These are phyloP conservation scores for Eciton burchellii DNA, from an alignment of 1,140 invertebrate genomes.

Conservation along the genomic window DNA sequence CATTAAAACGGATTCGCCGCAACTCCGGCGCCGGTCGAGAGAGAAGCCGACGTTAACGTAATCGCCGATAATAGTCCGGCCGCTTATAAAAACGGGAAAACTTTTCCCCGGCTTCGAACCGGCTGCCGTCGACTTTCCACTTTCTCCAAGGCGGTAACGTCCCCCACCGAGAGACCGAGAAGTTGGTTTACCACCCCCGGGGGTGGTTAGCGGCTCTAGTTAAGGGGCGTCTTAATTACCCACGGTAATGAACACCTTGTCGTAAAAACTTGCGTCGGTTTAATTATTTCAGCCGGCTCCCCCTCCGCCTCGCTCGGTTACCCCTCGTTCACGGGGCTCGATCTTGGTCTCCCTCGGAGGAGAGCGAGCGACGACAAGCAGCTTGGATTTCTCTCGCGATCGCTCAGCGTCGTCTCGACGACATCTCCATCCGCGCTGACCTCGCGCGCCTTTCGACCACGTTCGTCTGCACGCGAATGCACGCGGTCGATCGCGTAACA, in stretches of 20 bases:
- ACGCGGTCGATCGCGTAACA: background rate
- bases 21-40: constrained; percentile 9
- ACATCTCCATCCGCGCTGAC: background rate
- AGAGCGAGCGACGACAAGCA: constrained; percentile 62
- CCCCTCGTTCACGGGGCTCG: constrained; percentile 66
- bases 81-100: constrained; percentile 82
- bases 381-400: constrained; percentile 58
- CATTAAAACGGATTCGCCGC: constrained; percentile 61
- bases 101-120: constrained; percentile 56
- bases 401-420: constrained; percentile 18
- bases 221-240: constrained; percentile 86
- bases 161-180: constrained; percentile 74
- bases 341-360: constrained; percentile 46
- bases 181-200: constrained; percentile 84
- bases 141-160: constrained; percentile 66
- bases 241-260: constrained; percentile 86
- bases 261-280: constrained; percentile 86
- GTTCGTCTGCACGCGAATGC: background rate
- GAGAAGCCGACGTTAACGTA: constrained; percentile 74
- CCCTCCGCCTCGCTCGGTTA: constrained; percentile 65
- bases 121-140: constrained; percentile 45
- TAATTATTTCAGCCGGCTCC: constrained; percentile 83
- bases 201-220: constrained; percentile 84
- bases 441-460: too few species aligned
- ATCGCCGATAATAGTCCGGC: constrained; percentile 82